Evolutionary conservation across 2,888 invertebrate species (phyloP).

Genomic region (Latrodectus hesperus): DNA sequence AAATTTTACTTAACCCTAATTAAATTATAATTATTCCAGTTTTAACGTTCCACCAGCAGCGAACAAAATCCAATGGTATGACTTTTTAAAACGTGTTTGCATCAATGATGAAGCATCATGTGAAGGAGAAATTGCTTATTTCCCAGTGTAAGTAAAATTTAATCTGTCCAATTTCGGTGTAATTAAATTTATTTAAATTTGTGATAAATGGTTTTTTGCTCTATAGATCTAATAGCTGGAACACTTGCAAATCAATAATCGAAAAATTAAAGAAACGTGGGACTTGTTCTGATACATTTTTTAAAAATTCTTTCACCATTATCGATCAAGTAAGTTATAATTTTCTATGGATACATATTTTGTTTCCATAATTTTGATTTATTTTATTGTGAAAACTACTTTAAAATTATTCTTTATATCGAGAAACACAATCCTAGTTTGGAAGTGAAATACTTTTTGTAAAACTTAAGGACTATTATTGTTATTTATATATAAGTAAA

Average conservation of each 20-base stretch:
- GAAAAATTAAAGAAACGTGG: conserved; percentile 34
- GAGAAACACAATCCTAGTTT: too few species aligned
- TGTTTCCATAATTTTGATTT: too few species aligned
- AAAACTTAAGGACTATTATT: too few species aligned
- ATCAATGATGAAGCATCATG: conserved; percentile 6
- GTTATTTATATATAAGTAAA: too few species aligned
- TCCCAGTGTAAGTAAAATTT: conserved; percentile 21
- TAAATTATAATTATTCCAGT: conserved; percentile 20
- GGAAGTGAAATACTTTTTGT: too few species aligned
- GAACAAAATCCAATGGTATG: conserved; percentile 53
- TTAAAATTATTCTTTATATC: too few species aligned
- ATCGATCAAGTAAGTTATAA: conserved; percentile 17
- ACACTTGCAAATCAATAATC: conserved; percentile 28
- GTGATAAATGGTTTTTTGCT: not conserved
- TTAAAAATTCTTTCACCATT: conserved; percentile 38
- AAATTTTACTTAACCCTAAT: too few species aligned
- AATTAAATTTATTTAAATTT: not conserved
- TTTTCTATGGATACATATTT: too few species aligned
- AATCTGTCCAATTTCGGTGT: not conserved
- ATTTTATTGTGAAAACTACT: too few species aligned
- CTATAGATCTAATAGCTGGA: conserved; percentile 48
- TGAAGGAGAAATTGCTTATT: conserved; percentile 4
- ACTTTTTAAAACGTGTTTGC: conserved; percentile 48
- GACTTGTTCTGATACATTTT: conserved; percentile 36
- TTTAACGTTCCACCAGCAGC: conserved; percentile 43